phyloP scores from a whole-genome alignment of 2,888 invertebrate species.

The Xanthorhoe designata region DNA sequence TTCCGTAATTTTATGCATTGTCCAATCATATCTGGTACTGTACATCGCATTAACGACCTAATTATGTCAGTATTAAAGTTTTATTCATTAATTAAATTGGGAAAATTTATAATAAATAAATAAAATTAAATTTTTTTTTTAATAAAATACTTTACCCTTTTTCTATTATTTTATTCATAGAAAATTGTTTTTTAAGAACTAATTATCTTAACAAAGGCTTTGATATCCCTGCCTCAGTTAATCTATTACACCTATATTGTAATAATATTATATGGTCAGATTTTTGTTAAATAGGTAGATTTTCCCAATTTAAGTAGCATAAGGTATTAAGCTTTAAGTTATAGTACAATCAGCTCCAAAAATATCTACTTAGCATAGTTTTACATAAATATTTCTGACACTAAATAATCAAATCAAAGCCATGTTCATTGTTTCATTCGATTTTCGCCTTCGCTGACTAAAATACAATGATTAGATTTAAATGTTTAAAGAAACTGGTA shows the following conservation, averaged over 20 bases:
- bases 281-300: slow-evolving; percentile 60
- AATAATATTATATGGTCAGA: not conserved
- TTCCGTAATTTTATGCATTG: slow-evolving; percentile 56
- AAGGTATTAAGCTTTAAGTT: slow-evolving; percentile 61
- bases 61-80: slow-evolving; percentile 69
- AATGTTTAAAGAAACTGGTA: not conserved
- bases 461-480: too few relatives aligned
- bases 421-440: too few relatives aligned
- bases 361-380: not conserved
- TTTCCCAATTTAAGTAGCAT: slow-evolving; percentile 48
- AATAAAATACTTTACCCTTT: too few relatives aligned
- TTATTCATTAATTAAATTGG: slow-evolving; percentile 49
- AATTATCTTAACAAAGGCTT: too few relatives aligned
- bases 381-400: not conserved
- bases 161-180: too few relatives aligned
- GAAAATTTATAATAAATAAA: slow-evolving; percentile 17
- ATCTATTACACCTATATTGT: too few relatives aligned
- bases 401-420: too few relatives aligned
- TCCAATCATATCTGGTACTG: slow-evolving; percentile 47
- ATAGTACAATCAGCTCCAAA: slow-evolving; percentile 18
- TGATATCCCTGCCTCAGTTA: too few relatives aligned
- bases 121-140: too few relatives aligned
- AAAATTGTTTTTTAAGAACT: too few relatives aligned
- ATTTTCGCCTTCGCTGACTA: too few relatives aligned
- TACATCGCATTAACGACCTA: slow-evolving; percentile 72